Evolutionary conservation across 2,797 vertebrate genomes (phyloP).

Genomic region (Channa striata): DNA sequence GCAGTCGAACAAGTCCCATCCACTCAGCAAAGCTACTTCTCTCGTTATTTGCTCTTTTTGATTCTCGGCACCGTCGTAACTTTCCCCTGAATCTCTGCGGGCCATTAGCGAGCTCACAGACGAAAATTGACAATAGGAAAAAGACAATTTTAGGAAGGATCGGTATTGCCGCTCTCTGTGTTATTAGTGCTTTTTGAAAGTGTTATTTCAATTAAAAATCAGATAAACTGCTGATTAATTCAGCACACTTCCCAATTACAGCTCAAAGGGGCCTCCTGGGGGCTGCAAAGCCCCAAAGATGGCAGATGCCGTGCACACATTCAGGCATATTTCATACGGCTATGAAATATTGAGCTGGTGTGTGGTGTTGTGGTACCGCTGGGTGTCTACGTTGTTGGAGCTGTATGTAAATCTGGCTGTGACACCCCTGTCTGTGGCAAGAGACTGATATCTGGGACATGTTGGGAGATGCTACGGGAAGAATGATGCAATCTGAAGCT

Average conservation of each 20-base stretch:
- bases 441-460: conserved; percentile 82
- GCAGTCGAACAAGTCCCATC: conserved; percentile 42
- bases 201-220: conserved; percentile 93
- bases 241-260: conserved; percentile 98
- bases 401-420: conserved; percentile 77
- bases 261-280: conserved; percentile 95
- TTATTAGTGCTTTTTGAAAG: conserved; percentile 87
- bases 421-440: conserved; percentile 72
- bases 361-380: conserved; percentile 87
- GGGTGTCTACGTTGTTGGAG: conserved; percentile 77
- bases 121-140: conserved; percentile 59
- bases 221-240: conserved; percentile 99
- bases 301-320: conserved; percentile 96
- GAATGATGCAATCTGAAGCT: conserved; percentile 78
- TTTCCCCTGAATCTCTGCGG: conserved; percentile 59
- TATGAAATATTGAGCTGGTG: conserved; percentile 98
- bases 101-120: conserved; percentile 66
- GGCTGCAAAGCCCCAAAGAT: conserved; percentile 90
- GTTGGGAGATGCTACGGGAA: conserved; percentile 63
- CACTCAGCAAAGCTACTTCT: conserved; percentile 40
- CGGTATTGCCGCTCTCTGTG: conserved; percentile 86
- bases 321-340: conserved; percentile 92
- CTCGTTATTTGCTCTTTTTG: conserved; percentile 50
- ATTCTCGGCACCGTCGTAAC: conserved; percentile 45
- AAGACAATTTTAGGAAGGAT: conserved; percentile 72